phyloP scores from a whole-genome alignment of 2,113 vertebrate species.

The Eptatretus burgeri region DNA sequence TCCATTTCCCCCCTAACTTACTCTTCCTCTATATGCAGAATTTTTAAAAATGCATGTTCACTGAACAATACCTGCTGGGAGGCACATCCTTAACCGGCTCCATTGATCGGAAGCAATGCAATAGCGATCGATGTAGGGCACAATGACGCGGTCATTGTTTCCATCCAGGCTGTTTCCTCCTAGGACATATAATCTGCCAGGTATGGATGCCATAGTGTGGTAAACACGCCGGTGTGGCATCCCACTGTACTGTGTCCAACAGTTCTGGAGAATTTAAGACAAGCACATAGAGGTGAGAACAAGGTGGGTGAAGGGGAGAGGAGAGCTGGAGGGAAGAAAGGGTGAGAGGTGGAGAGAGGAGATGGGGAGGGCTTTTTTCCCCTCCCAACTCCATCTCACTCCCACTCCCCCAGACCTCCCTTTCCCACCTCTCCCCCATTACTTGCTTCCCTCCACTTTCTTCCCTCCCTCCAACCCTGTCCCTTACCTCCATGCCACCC shows the following conservation, averaged over 20 bases:
- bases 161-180: constrained; percentile 84
- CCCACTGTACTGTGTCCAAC: constrained; percentile 58
- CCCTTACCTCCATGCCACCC: too few species aligned
- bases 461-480: too few species aligned
- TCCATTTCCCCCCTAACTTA: neutral
- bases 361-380: too few species aligned
- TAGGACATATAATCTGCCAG: constrained; percentile 57
- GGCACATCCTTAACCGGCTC: constrained; percentile 64
- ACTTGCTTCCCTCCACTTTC: too few species aligned
- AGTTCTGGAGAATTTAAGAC: constrained; percentile 25
- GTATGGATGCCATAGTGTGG: constrained; percentile 73
- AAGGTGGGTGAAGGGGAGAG: neutral
- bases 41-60: neutral
- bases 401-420: too few species aligned
- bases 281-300: neutral
- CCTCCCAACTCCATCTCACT: too few species aligned
- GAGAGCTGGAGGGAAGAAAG: too few species aligned
- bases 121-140: constrained; percentile 75
- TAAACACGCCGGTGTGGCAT: constrained; percentile 87
- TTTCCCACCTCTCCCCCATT: too few species aligned
- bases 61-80: constrained; percentile 34
- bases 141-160: constrained; percentile 77
- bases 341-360: neutral
- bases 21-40: neutral
- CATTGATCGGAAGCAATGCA: constrained; percentile 65